Evolutionary conservation across 2,888 invertebrate species (phyloP).

Genomic region (Phania funesta): DNA sequence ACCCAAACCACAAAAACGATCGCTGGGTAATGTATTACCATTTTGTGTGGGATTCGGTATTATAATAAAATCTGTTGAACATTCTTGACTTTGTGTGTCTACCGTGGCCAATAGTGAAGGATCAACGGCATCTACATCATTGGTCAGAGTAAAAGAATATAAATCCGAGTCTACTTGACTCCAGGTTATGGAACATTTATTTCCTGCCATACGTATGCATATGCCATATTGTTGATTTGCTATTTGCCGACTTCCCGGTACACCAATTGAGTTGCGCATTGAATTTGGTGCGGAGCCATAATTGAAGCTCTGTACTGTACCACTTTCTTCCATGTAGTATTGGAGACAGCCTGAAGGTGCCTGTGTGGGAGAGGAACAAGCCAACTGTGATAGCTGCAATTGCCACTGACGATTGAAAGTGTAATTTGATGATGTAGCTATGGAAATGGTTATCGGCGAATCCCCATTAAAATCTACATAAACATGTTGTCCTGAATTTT

Average conservation of each 20-base stretch:
- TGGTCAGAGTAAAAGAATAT: constrained; percentile 87
- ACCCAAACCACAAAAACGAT: constrained; percentile 89
- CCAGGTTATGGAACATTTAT: constrained; percentile 88
- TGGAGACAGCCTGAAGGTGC: constrained; percentile 90
- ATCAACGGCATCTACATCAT: constrained; percentile 85
- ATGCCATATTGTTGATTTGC: constrained; percentile 88
- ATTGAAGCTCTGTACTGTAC: constrained; percentile 88
- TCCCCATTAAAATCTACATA: constrained; percentile 88
- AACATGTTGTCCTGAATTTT: constrained; percentile 89
- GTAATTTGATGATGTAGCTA: constrained; percentile 84
- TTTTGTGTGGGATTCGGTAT: constrained; percentile 85
- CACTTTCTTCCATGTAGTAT: constrained; percentile 84
- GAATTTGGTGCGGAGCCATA: constrained; percentile 85
- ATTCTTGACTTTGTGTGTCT: constrained; percentile 83
- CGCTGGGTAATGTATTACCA: constrained; percentile 81
- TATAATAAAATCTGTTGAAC: constrained; percentile 87
- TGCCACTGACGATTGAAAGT: constrained; percentile 87
- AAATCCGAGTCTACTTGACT: constrained; percentile 81
- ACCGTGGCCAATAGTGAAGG: constrained; percentile 83
- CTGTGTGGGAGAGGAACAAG: constrained; percentile 86
- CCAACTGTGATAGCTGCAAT: constrained; percentile 86
- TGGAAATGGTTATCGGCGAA: constrained; percentile 84
- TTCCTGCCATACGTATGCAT: constrained; percentile 87
- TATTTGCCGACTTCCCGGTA: constrained; percentile 86
- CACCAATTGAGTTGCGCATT: constrained; percentile 81